These are phyloP conservation scores for Colinus virginianus DNA, from an alignment of 2,113 vertebrate species.

Conservation along the genomic window DNA sequence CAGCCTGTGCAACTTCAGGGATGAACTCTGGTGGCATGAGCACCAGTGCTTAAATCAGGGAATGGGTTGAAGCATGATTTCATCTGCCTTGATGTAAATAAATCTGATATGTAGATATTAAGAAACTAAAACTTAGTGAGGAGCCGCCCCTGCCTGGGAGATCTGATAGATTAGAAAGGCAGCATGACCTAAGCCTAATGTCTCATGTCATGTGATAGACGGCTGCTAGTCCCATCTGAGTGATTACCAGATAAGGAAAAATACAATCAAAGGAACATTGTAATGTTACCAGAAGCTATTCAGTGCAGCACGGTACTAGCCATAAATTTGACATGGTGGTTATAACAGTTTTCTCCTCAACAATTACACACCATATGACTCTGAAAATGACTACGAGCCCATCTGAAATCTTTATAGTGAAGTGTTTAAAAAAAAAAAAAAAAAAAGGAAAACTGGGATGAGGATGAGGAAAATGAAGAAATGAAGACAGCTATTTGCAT, in stretches of 20 bases:
- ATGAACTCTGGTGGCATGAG: neutral
- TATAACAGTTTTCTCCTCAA: conserved; percentile 56
- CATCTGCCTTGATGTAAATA: neutral
- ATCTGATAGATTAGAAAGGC: neutral
- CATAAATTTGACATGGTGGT: conserved; percentile 46
- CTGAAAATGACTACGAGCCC: conserved; percentile 49
- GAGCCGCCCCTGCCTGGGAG: neutral
- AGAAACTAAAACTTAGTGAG: neutral
- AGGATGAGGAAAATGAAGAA: neutral
- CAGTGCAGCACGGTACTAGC: neutral
- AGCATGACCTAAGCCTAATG: neutral
- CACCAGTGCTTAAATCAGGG: neutral
- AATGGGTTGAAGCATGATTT: neutral
- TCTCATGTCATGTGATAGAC: neutral
- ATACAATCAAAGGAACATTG: neutral
- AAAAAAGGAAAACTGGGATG: neutral
- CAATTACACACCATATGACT: conserved; percentile 54
- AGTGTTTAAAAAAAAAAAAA: neutral
- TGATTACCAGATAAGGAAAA: neutral
- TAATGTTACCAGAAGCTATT: neutral
- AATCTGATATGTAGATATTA: neutral
- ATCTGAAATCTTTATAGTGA: conserved; percentile 44
- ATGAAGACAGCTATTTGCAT: neutral
- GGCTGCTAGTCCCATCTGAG: neutral
- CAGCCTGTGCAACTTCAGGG: conserved; percentile 44